Evolutionary conservation across 92 coral and sea anemone genomes (phyloP), one percentile per base, ranked within the genome.

Genomic region (Isaurus tuberculatus): DNA sequence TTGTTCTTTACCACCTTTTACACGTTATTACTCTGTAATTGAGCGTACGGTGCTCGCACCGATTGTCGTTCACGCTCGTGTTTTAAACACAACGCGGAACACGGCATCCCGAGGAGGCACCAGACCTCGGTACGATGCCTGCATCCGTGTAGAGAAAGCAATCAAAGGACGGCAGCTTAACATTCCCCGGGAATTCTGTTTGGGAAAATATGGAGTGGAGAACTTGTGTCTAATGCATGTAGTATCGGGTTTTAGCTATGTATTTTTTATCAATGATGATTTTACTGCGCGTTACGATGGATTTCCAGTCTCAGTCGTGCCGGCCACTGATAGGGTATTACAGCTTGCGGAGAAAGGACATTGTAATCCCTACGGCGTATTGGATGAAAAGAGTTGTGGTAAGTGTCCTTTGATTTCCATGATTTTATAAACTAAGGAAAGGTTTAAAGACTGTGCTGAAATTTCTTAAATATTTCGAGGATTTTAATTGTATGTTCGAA

Each of bases 31-130:
- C 42, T 34, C 79, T 31, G 51, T 88, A 22, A 91, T 90, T 3
- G 86, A 93, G 70, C 94, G 94, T 1, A 71, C 97, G 8, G 58
- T 91, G 60, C 91, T 95, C 22, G 95, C 98, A 32, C 97, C 97
- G 5, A 85, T 91, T 30, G 97, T 95, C 37, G 65, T 95, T 19
- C 88, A 91, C 37, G 98, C 88, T n/a, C 89, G 72, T 22, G 98
- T 95, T 34, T 19, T 84, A 43, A 95, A 93, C 82, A 91, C 90
- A 27, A 84, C 93, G 31, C 69, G 83, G 0, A 13, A 30, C 26
- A 42, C 7, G 27, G 70, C 79, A 16, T 44, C 65, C 17, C 58
- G 17, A 27, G 9, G 53, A 37, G 23, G 32, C 31, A 9, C 55
- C 1, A n/a, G n/a, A n/a, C n/a, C n/a, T n/a, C n/a, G 37, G 51